Percentiles rank a stretch among this genome's conserved stretches.
Conservation (phyloP, 2,797 vertebrate species). For the Poeciliopsis gracilis region DNA sequence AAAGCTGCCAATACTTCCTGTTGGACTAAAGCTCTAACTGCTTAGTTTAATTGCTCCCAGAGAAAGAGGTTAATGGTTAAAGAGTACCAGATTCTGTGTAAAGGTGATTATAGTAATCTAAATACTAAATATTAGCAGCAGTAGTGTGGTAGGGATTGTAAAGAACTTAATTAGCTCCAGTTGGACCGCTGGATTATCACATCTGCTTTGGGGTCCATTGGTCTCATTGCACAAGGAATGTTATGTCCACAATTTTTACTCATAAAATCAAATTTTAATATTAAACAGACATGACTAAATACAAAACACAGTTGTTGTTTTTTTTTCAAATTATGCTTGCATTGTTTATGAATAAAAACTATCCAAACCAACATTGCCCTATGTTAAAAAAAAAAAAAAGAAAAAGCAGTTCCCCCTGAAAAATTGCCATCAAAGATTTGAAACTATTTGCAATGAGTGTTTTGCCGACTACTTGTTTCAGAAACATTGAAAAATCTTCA, state of each 20-base stretch:
- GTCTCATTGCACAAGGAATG: not conserved
- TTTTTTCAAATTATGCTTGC: not conserved
- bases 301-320: too few species aligned
- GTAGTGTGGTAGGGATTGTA: slow-evolving; percentile 35
- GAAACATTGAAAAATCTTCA: not conserved
- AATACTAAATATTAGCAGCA: slow-evolving; percentile 62
- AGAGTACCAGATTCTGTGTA: slow-evolving; percentile 62
- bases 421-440: not conserved
- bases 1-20: slow-evolving; percentile 68
- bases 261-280: not conserved
- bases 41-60: slow-evolving; percentile 80
- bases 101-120: slow-evolving; percentile 62
- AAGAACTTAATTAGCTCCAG: slow-evolving; percentile 8
- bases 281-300: not conserved
- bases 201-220: not conserved
- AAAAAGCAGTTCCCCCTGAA: not conserved
- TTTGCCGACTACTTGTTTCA: not conserved
- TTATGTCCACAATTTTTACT: too few species aligned
- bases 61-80: slow-evolving; percentile 73
- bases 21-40: slow-evolving; percentile 67
- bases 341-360: not conserved
- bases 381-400: not conserved
- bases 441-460: not conserved
- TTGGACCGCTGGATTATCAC: not conserved
- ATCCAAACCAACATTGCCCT: not conserved